These are phyloP conservation scores for Drosophila affinis DNA, from an alignment of 2,888 invertebrate genomes.

Conservation along the genomic window DNA sequence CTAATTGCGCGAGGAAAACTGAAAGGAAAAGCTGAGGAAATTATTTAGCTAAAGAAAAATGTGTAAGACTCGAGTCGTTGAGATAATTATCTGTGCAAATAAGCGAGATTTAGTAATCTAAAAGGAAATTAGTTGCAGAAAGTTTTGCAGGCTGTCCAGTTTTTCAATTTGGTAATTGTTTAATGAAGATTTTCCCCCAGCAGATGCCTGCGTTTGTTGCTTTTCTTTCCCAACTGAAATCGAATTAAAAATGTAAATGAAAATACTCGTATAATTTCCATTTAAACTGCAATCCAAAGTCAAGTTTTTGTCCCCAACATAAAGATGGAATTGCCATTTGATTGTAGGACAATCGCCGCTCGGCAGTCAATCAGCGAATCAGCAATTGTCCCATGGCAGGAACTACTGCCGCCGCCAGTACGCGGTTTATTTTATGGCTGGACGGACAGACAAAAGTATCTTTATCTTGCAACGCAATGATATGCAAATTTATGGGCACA, in stretches of 20 bases:
- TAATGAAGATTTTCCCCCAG: background rate
- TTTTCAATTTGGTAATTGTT: background rate
- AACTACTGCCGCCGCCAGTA: slow-evolving; percentile 33
- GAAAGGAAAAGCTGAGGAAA: slow-evolving; percentile 28
- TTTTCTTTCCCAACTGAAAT: no score
- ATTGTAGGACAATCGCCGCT: slow-evolving; percentile 13
- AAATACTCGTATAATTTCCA: background rate
- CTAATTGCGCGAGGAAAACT: slow-evolving; percentile 53
- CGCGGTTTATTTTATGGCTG: slow-evolving; percentile 23
- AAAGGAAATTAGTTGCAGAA: background rate
- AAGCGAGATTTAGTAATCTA: background rate
- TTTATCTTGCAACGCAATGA: slow-evolving; percentile 14
- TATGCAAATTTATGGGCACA: slow-evolving; percentile 64
- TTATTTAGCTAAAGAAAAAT: background rate
- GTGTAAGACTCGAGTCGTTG: background rate
- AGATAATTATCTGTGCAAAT: background rate
- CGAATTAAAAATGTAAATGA: no score
- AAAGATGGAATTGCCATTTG: slow-evolving; percentile 1
- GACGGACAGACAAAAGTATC: slow-evolving; percentile 44
- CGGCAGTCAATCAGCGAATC: slow-evolving; percentile 21
- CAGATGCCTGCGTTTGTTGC: no score
- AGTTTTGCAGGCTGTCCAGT: background rate
- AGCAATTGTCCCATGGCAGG: slow-evolving; percentile 18
- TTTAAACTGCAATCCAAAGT: background rate
- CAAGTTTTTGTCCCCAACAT: no score